Conservation (phyloP, 2,113 vertebrate species). For the Actenoides lindsayi region DNA sequence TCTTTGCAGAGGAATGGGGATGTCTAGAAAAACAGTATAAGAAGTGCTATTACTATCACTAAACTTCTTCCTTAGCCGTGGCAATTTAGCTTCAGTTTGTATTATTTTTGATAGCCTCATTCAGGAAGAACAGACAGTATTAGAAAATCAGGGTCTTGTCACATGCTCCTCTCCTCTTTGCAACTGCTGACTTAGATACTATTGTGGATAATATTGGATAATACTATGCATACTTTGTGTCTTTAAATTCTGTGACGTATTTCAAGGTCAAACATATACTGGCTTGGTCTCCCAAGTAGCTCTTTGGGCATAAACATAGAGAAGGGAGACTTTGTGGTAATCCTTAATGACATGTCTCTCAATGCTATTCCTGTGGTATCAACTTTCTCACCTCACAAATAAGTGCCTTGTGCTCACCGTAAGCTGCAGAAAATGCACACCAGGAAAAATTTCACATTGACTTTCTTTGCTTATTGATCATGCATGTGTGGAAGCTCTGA, state of each 20-base stretch:
- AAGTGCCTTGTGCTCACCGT: background rate
- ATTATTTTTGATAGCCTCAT: background rate
- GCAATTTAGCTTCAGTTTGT: background rate
- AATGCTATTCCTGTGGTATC: background rate
- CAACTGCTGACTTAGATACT: background rate
- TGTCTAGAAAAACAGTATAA: background rate
- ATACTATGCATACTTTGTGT: background rate
- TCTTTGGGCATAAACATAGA: background rate
- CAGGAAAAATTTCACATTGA: background rate
- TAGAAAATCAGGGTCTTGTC: background rate
- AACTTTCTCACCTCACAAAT: background rate
- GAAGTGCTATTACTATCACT: background rate
- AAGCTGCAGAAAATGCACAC: background rate
- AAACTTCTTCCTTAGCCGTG: background rate
- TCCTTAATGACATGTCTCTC: background rate
- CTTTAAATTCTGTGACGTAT: background rate
- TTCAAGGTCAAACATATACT: background rate
- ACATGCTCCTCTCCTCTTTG: background rate
- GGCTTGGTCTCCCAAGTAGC: background rate
- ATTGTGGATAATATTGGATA: background rate
- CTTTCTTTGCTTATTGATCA: background rate
- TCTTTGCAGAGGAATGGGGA: accelerated
- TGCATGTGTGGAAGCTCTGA: background rate
- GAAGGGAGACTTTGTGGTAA: background rate
- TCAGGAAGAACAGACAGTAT: background rate